These are phyloP conservation scores for Euzophera pinguis DNA, from an alignment of 2,888 invertebrate genomes.

Conservation along the genomic window DNA sequence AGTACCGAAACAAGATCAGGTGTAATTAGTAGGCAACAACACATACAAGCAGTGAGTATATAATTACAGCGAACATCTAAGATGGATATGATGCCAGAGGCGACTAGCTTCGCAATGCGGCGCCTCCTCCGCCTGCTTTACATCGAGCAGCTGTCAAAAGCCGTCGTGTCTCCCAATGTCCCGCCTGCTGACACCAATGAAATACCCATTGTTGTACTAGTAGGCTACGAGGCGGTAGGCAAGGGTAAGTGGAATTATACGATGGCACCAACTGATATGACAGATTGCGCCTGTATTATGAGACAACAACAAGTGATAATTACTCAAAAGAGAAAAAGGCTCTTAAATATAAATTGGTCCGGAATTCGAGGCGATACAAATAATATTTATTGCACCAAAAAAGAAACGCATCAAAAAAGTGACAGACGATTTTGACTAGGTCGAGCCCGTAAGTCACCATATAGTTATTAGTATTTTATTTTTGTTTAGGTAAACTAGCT, in stretches of 20 bases:
- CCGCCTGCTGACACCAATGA: slow-evolving; percentile 65
- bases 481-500: slow-evolving; percentile 44
- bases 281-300: no score
- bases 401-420: no score
- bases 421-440: no score
- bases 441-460: no score
- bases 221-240: slow-evolving; percentile 62
- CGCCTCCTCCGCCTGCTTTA: slow-evolving; percentile 59
- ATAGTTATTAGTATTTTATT: background rate
- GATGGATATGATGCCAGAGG: slow-evolving; percentile 56
- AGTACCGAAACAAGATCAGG: no score
- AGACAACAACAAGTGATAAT: no score
- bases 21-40: background rate
- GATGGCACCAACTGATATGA: no score
- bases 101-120: slow-evolving; percentile 46
- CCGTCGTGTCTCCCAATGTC: slow-evolving; percentile 44
- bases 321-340: no score
- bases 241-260: slow-evolving; percentile 47
- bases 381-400: no score
- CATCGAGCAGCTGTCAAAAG: slow-evolving; percentile 58
- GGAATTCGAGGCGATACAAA: no score
- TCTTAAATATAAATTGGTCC: no score
- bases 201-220: slow-evolving; percentile 58
- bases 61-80: slow-evolving; percentile 45
- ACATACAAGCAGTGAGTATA: background rate